phyloP scores from a whole-genome alignment of 1,140 invertebrate genomes.

The Batillaria attramentaria region DNA sequence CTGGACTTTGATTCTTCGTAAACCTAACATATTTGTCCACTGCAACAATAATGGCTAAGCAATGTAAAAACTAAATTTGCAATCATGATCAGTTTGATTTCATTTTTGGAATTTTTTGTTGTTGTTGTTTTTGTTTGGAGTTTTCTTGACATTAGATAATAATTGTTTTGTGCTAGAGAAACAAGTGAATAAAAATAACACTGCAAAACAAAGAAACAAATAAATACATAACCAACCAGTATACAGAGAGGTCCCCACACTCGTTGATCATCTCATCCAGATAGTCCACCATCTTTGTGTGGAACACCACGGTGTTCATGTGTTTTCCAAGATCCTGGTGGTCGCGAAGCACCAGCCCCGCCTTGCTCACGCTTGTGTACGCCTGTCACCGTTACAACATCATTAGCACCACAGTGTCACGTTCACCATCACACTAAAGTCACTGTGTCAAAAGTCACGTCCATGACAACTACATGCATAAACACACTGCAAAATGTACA shows the following conservation, averaged over 20 bases:
- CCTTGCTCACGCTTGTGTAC: slow-evolving; percentile 90
- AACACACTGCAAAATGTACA: too few species aligned
- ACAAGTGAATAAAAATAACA: too few species aligned
- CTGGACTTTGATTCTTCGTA: too few species aligned
- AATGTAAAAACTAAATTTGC: background rate
- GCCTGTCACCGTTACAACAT: slow-evolving; percentile 74
- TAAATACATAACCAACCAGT: slow-evolving; percentile 78
- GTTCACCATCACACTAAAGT: too few species aligned
- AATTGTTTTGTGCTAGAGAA: too few species aligned
- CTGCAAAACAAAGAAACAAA: background rate
- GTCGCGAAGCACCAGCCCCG: slow-evolving; percentile 86
- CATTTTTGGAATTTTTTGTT: too few species aligned
- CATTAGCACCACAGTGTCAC: too few species aligned
- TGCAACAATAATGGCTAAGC: background rate
- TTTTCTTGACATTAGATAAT: too few species aligned
- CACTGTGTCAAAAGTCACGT: too few species aligned
- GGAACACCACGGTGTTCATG: slow-evolving; percentile 95
- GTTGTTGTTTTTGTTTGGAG: too few species aligned
- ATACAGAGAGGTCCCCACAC: slow-evolving; percentile 96
- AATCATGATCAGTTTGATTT: background rate
- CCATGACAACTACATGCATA: too few species aligned
- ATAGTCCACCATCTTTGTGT: slow-evolving; percentile 98
- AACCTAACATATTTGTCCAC: background rate
- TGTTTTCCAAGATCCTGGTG: slow-evolving; percentile 90
- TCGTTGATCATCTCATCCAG: slow-evolving; percentile 97